Percentiles rank a stretch among this genome's conserved stretches.
These are phyloP conservation scores for Netelia virgata DNA, from an alignment of 2,888 invertebrate species.

Conservation along the genomic window DNA sequence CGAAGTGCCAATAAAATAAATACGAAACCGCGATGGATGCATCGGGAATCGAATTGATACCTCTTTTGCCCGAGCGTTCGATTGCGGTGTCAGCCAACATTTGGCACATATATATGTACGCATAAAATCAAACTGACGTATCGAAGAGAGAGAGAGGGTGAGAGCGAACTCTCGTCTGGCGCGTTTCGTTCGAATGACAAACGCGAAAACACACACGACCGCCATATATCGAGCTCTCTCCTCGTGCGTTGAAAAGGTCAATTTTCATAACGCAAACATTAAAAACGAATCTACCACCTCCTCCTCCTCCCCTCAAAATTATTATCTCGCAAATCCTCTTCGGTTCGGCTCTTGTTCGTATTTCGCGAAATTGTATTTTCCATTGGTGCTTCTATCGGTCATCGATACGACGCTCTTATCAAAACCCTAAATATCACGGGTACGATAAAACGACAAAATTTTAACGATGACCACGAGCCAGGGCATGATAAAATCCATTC, in stretches of 20 bases:
- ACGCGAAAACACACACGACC: neutral
- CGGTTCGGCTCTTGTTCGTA: neutral
- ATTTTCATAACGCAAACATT: constrained; percentile 24
- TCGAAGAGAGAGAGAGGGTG: neutral
- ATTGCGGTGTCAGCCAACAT: constrained; percentile 40
- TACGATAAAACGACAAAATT: constrained; percentile 18
- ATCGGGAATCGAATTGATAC: constrained; percentile 55
- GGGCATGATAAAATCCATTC: neutral
- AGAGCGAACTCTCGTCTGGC: constrained; percentile 11
- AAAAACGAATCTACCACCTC: neutral
- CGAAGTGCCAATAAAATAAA: constrained; percentile 56
- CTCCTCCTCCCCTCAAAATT: neutral
- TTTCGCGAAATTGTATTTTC: constrained; percentile 7
- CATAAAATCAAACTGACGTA: neutral
- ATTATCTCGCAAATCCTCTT: neutral
- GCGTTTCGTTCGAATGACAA: constrained; percentile 3
- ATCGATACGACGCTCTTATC: constrained; percentile 2
- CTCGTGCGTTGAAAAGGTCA: constrained; percentile 21
- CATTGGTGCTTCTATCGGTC: neutral
- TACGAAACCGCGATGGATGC: constrained; percentile 27
- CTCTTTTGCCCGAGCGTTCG: constrained; percentile 32
- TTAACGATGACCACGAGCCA: constrained; percentile 26
- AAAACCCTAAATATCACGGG: constrained; percentile 6
- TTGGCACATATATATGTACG: constrained; percentile 1
- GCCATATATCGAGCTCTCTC: neutral